Evolutionary conservation across 1,140 invertebrate species (phyloP).

Genomic region (Drosophila littoralis): DNA sequence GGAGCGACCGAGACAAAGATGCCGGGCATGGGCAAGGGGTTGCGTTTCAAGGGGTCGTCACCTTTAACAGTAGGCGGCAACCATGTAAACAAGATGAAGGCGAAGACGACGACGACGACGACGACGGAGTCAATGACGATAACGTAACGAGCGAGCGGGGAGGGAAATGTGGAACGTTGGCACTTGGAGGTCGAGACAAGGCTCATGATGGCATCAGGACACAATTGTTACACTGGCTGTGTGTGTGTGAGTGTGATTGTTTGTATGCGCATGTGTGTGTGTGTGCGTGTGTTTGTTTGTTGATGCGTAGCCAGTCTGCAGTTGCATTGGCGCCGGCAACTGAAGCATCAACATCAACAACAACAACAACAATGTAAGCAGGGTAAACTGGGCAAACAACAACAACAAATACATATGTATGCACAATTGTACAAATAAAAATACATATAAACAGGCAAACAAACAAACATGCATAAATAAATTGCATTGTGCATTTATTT

Average conservation of each 20-base stretch:
- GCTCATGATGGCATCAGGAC: slow-evolving; percentile 27
- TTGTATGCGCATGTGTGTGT: slow-evolving; percentile 1
- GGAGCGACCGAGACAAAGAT: slow-evolving; percentile 12
- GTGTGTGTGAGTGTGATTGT: not conserved
- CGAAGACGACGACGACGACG: slow-evolving; percentile 36
- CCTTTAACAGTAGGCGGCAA: slow-evolving; percentile 75
- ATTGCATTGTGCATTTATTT: slow-evolving; percentile 73
- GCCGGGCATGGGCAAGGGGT: slow-evolving; percentile 44
- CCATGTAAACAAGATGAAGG: slow-evolving; percentile 67
- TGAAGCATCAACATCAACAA: not conserved
- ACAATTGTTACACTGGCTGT: slow-evolving; percentile 15
- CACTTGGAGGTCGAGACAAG: slow-evolving; percentile 61
- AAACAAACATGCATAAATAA: slow-evolving; percentile 55
- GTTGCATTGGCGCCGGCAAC: slow-evolving; percentile 62
- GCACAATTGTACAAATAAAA: slow-evolving; percentile 33
- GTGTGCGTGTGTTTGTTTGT: slow-evolving; percentile 21
- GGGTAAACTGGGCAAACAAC: slow-evolving; percentile 50
- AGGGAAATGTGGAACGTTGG: slow-evolving; percentile 23
- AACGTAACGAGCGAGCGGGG: slow-evolving; percentile 5
- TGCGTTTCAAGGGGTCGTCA: slow-evolving; percentile 61
- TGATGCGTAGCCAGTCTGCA: slow-evolving; percentile 53
- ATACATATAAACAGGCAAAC: slow-evolving; percentile 37
- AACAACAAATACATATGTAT: slow-evolving; percentile 30
- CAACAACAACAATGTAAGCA: slow-evolving; percentile 27
- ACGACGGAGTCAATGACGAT: slow-evolving; percentile 10